Conservation (phyloP, 2,113 vertebrate species). For the Sylvilagus bachmani region DNA sequence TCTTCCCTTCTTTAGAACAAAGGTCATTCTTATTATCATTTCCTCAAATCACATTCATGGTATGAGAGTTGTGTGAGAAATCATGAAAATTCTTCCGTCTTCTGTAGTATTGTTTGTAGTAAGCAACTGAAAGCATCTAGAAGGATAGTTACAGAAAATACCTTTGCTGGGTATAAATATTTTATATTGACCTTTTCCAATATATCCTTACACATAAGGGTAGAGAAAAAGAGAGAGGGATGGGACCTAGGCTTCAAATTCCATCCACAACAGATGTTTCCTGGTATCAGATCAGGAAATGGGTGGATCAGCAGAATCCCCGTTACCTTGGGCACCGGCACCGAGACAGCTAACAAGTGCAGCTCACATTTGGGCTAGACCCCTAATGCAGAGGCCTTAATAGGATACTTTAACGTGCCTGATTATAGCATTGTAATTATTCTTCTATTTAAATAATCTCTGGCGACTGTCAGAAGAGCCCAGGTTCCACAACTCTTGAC, state of each 20-base stretch:
- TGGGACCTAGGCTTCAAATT: not conserved
- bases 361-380: not conserved
- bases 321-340: not conserved
- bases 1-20: conserved; percentile 7
- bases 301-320: not conserved
- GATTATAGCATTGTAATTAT: conserved; percentile 60
- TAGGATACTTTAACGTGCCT: not conserved
- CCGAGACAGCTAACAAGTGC: not conserved
- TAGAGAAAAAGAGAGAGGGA: not conserved
- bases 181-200: conserved; percentile 33
- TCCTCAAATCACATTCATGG: not conserved
- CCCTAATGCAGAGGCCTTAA: conserved; percentile 8
- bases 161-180: not conserved
- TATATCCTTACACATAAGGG: not conserved
- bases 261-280: not conserved
- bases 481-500: conserved; percentile 65
- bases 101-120: conserved; percentile 8
- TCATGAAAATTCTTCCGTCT: conserved; percentile 46
- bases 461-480: conserved; percentile 70
- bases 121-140: conserved; percentile 1
- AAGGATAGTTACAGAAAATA: conserved; percentile 36
- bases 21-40: not conserved
- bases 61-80: conserved; percentile 35
- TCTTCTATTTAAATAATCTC: conserved; percentile 70
- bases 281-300: not conserved